Evolutionary conservation across 2,888 invertebrate species (phyloP), one percentile per base, ranked within the genome.

Genomic region (Lissonota sp.): DNA sequence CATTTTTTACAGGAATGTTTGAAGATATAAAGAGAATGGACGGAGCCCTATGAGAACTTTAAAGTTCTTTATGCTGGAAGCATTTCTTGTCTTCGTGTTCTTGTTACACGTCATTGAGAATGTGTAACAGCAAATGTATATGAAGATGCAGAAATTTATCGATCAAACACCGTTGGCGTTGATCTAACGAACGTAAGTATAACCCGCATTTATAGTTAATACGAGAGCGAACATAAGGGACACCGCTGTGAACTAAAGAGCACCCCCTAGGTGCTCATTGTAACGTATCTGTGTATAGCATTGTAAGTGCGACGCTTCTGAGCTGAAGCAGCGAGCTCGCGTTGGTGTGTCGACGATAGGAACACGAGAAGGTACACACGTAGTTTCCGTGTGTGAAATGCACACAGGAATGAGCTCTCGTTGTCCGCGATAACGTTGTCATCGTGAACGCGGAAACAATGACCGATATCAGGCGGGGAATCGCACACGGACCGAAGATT

Each of bases 401-500:
- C 71, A 55, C 63, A 14, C 79, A 55, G 26, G 63, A 62, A 14
- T 16, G 44, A 39, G 53, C 6, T 16, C 53, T 55, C 75, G 80
- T 16, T 60, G 70, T 12, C 55, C 55, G 64, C 69, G 80, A 83
- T 83, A 83, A 82, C 82, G 79, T 82, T 83, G 83, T 83, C 82
- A 83, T 82, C 67, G 63, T 49, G 76, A 76, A 72, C 76, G 53
- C 71, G 73, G 75, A 83, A 79, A 83, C 83, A 83, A 83, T 83
- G 83, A 82, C 79, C 74, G 82, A 74, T 83, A 83, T 83, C 83
- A 72, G 77, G 8, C 44, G 37, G 53, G 60, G 69, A 71, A 79
- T 82, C 82, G 72, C 49, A 44, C 26, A 26, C 58, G 76, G 67
- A 60, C 82, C 76, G 69, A 83, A 83, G 82, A 83, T 82, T 82